A percentile compares a stretch with the other conserved stretches of the same genome.
These are phyloP conservation scores for Dichetophora obliterata DNA, from an alignment of 2,888 invertebrate species.

Conservation along the genomic window DNA sequence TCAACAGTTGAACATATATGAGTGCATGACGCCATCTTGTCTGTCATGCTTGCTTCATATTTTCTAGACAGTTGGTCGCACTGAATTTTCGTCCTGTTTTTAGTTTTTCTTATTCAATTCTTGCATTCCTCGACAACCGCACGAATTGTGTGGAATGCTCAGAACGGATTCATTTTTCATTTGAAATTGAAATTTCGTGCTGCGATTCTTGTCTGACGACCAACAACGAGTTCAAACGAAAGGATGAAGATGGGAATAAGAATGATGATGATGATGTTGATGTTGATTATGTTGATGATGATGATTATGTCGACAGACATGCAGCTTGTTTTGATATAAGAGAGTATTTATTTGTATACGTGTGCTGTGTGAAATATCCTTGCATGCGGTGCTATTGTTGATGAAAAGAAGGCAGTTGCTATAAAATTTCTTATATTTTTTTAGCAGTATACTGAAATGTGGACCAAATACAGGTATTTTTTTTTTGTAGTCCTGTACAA, in stretches of 20 bases:
- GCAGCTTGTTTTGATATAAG: not conserved
- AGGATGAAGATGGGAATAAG: not conserved
- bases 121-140: conserved; percentile 5
- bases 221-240: not conserved
- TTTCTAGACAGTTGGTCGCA: not conserved
- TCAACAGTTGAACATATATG: not conserved
- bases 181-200: conserved; percentile 34
- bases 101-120: not conserved
- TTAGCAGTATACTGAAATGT: no score
- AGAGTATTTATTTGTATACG: no score
- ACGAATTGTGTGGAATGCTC: not conserved
- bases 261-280: not conserved
- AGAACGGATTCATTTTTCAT: conserved; percentile 33
- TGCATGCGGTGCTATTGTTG: not conserved
- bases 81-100: not conserved
- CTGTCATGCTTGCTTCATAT: not conserved
- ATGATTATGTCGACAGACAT: conserved; percentile 20
- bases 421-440: no score
- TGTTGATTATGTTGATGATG: not conserved
- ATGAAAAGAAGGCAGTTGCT: not conserved
- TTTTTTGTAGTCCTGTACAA: no score
- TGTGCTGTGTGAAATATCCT: no score
- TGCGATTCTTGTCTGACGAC: conserved; percentile 31
- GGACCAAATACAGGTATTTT: no score
- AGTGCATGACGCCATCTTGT: not conserved